Evolutionary conservation across 2,797 vertebrate genomes (phyloP), one percentile per base, ranked within the genome.

Genomic region (Tenualosa thibaudeaui): DNA sequence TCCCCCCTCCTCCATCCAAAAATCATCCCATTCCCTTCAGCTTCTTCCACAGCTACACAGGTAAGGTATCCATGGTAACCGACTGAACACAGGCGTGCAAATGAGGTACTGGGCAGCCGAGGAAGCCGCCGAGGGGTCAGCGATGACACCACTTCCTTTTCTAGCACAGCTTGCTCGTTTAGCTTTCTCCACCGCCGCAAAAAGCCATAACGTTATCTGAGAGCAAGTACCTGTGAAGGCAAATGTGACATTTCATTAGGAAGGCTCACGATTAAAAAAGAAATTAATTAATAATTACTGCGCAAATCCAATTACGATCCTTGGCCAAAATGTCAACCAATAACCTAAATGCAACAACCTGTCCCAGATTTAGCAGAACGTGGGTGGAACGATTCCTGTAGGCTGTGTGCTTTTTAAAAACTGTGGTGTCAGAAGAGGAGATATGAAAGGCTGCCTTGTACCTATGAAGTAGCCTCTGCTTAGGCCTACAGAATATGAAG

Each of bases 351-450:
- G 43, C 37, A 19, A 46, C 37, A 22, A 19, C 19, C 17, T 78
- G 71, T 5, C 37, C 71, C 40, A 46, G 40, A 46, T 78, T 78
- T 9, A 46, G 37, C 71, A 78, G 71, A 4, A 22, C 40, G 71
- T 22, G 37, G 37, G 71, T 22, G 37, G 71, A 78, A 78, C 1
- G 71, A 5, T 22, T 43, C 37, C 71, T 43, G 19, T 22, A 78
- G 71, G 37, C 71, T 46, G 6, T 78, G 71, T 78, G 71, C 71
- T 78, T 78, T 46, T 78, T 78, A 46, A 78, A 78, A 78, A 3
- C 40, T 22, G 6, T 46, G 15, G 17, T 46, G 31, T 40, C 68
- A 75, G 68, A 43, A 43, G 68, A 6, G 40, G 37, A 78, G 31
- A 71, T 26, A 24, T 71, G 37, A 43, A 46, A 46, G 71, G 1